Evolutionary conservation across 2,797 vertebrate species (phyloP), one percentile per base, ranked within the genome.

Genomic region (Sebastes alutus): DNA sequence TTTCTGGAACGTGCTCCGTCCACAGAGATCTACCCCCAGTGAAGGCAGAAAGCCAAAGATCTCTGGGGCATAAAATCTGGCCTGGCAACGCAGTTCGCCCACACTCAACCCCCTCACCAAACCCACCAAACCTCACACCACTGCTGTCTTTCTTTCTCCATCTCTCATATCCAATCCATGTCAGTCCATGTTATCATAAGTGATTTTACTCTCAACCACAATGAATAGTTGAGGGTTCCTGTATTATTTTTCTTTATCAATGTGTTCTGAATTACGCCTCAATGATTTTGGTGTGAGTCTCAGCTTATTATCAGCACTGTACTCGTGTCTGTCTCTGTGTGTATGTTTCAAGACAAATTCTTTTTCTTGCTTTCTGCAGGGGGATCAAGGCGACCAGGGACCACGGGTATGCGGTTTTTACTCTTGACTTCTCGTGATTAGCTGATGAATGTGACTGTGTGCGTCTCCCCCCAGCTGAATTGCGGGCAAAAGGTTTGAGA

Each of bases 371-470:
- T 68, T 95, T 95, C 95, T 94, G 78, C 96, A 99, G 99, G 99
- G 99, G 93, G 99, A 99, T 97, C 98, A 99, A 97, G 99, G 99
- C 85, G 98, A 99, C 95, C 98, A 99, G 95, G 98, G 99, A 92
- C 98, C 99, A 84, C 97, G 99, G 98, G 99, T 99, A 99, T 97
- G 99, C 64, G 67, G 77, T 91, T 88, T 88, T 56, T 89, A 58
- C 84, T 78, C 75, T 54, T 56, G 56, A 74, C 86, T 88, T 82
- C 84, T 93, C 92, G 87, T 87, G 70, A 91, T 94, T 92, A 86
- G 60, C 90, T 88, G 82, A 91, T 88, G 83, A 91, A 88, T 93
- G 90, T 89, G 88, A 88, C 77, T 87, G 70, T 89, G 83, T 90
- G 68, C 69, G 73, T 92, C 73, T 89, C 67, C 83, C 83, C 87